phyloP scores from a whole-genome alignment of 2,797 vertebrate genomes.

The Sitta carolinensis region DNA sequence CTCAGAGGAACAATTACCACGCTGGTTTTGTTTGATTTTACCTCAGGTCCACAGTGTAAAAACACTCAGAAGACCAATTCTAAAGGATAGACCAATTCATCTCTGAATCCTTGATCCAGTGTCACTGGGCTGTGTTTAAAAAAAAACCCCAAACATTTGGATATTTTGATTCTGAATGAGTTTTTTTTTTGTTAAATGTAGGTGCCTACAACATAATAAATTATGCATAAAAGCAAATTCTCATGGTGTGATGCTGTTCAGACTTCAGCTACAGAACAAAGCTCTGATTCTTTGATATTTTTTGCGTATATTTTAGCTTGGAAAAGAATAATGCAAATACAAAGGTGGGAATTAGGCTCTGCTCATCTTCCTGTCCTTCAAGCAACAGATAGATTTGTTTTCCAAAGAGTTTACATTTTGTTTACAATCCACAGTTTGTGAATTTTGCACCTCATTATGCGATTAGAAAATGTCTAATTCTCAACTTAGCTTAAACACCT shows the following conservation, averaged over 20 bases:
- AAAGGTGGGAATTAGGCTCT: neutral
- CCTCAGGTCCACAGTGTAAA: neutral
- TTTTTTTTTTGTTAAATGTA: neutral
- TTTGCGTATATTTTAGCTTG: neutral
- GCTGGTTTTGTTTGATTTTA: constrained; percentile 10
- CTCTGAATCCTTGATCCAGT: neutral
- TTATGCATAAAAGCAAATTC: neutral
- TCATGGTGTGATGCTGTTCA: neutral
- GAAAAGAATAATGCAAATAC: neutral
- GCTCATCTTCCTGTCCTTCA: neutral
- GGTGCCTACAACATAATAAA: neutral
- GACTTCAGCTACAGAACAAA: neutral
- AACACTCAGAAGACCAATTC: neutral
- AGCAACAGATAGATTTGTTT: neutral
- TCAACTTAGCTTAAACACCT: neutral
- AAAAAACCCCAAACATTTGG: neutral
- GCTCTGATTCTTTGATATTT: neutral
- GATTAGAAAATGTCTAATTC: neutral
- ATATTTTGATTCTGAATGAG: neutral
- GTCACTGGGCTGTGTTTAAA: neutral
- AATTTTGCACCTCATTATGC: neutral
- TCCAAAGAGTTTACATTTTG: neutral
- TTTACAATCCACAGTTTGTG: neutral
- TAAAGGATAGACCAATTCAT: neutral
- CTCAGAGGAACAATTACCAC: neutral